phyloP scores from a whole-genome alignment of 2,888 invertebrate species.

The Ctenicera cuprea region DNA sequence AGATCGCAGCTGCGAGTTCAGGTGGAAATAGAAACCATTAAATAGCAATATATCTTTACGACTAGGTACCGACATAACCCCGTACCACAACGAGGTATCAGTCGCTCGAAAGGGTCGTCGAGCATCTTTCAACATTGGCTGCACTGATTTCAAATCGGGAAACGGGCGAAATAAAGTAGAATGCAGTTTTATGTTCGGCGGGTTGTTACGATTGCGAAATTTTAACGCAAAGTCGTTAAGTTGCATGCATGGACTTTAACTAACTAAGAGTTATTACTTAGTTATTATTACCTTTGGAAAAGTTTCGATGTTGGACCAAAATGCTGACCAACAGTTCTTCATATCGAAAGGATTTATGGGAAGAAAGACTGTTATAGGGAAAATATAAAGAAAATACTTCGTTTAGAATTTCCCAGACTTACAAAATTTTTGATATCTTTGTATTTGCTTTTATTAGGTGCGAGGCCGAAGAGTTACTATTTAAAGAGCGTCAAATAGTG shows the following conservation, averaged over 20 bases:
- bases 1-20: constrained; percentile 60
- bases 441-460: too few species aligned
- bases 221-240: constrained; percentile 67
- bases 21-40: constrained; percentile 68
- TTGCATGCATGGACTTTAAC: constrained; percentile 61
- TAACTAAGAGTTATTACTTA: constrained; percentile 67
- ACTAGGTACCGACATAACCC: constrained; percentile 58
- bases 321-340: too few species aligned
- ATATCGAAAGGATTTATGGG: too few species aligned
- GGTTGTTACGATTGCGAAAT: constrained; percentile 67
- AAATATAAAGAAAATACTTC: too few species aligned
- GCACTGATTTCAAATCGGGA: constrained; percentile 55
- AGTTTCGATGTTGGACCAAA: background rate
- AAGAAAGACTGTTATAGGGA: too few species aligned
- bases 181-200: constrained; percentile 64
- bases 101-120: constrained; percentile 36
- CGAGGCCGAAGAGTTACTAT: too few species aligned
- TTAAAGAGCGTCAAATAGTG: too few species aligned
- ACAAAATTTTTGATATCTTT: too few species aligned
- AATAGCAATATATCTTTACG: constrained; percentile 68
- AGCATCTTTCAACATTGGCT: constrained; percentile 34
- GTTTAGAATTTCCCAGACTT: too few species aligned
- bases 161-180: constrained; percentile 62
- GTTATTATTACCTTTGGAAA: constrained; percentile 61
- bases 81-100: constrained; percentile 57